phyloP scores from a whole-genome alignment of 1,140 invertebrate genomes.

The Ips typographus region DNA sequence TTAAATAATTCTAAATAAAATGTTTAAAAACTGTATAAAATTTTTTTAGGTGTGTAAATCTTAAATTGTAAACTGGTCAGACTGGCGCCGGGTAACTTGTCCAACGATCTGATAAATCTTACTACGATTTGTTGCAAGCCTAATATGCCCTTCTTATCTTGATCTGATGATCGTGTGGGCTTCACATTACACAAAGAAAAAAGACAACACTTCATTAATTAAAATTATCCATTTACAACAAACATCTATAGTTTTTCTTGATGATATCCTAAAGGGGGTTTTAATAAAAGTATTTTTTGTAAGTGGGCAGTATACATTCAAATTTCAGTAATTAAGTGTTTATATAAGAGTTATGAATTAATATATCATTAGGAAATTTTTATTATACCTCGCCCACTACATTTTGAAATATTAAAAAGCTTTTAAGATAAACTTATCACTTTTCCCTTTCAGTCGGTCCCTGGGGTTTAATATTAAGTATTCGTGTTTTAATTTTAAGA shows the following conservation, averaged over 20 bases:
- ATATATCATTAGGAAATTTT: too few relatives aligned
- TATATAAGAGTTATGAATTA: too few relatives aligned
- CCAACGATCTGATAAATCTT: constrained; percentile 36
- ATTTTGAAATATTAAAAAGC: constrained; percentile 17
- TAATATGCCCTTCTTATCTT: constrained; percentile 39
- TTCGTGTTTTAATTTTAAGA: constrained; percentile 28
- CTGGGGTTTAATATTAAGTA: constrained; percentile 8
- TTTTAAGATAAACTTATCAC: constrained; percentile 27
- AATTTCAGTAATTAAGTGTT: too few relatives aligned
- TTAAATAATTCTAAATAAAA: neutral
- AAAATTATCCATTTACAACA: neutral
- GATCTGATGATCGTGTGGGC: constrained; percentile 30
- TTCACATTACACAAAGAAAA: constrained; percentile 9
- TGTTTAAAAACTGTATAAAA: constrained; percentile 1
- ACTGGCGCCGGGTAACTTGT: constrained; percentile 36
- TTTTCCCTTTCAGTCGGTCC: constrained; percentile 12
- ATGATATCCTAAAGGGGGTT: too few relatives aligned
- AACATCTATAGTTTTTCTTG: too few relatives aligned
- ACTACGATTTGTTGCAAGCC: constrained; percentile 39
- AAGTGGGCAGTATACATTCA: too few relatives aligned
- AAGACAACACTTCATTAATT: constrained; percentile 28
- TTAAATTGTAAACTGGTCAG: constrained; percentile 29
- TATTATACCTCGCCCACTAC: constrained; percentile 8
- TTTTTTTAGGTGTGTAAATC: too few relatives aligned
- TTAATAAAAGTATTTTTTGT: too few relatives aligned